Percentiles rank a stretch among this genome's conserved stretches.
Conservation (phyloP, 2,797 vertebrate genomes). For the Chaunax sp. region DNA sequence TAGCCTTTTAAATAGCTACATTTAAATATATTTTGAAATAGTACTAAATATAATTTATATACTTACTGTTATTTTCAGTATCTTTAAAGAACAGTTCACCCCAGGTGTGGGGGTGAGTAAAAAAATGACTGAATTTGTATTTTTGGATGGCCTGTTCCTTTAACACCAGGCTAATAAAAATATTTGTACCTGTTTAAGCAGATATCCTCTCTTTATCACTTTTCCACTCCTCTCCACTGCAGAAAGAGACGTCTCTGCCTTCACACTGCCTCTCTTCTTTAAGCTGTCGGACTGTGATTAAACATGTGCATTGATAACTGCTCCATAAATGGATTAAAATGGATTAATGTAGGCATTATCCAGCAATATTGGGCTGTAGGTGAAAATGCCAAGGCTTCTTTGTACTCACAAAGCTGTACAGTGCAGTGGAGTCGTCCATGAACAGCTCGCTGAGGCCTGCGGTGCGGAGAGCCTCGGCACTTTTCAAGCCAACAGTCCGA, state of each 20-base stretch:
- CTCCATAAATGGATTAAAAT: not conserved
- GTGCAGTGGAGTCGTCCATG: conserved; percentile 91
- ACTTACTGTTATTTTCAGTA: not conserved
- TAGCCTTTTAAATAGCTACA: no score
- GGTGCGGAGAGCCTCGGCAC: conserved; percentile 84
- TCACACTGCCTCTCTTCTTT: conserved; percentile 86
- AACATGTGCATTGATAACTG: not conserved
- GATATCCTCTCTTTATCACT: conserved; percentile 91
- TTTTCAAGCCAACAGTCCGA: conserved; percentile 86
- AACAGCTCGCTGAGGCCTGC: conserved; percentile 88
- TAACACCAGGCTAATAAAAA: not conserved
- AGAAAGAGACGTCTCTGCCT: conserved; percentile 85
- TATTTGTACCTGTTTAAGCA: conserved; percentile 92
- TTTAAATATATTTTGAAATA: no score
- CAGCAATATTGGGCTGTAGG: no score
- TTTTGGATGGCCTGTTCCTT: no score
- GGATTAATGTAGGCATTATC: not conserved
- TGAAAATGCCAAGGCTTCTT: not conserved
- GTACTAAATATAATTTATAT: not conserved
- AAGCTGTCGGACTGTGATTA: conserved; percentile 85
- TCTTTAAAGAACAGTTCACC: not conserved
- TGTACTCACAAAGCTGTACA: conserved; percentile 89
- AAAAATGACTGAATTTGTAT: no score
- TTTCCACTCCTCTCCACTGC: conserved; percentile 90
- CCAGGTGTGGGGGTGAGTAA: no score